A percentile compares a stretch with the other conserved stretches of the same genome.
Evolutionary conservation across 1,140 invertebrate species (phyloP).

Genomic region (Theocolax elegans): DNA sequence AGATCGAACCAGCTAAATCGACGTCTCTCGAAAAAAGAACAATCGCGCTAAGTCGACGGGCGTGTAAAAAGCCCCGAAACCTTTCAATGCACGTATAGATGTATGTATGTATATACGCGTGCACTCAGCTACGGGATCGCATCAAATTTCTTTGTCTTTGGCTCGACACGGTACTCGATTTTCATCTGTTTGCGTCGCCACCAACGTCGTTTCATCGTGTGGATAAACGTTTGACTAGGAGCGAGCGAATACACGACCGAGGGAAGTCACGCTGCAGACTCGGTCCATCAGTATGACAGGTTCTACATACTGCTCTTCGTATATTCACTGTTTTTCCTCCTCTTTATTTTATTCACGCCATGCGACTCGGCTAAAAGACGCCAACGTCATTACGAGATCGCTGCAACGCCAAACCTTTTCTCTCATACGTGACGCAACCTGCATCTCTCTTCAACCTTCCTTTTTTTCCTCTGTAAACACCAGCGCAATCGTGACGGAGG

Average conservation of each 20-base stretch:
- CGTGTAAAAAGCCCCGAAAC: neutral
- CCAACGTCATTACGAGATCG: constrained; percentile 22
- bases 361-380: neutral
- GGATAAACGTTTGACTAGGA: constrained; percentile 44
- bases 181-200: neutral
- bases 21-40: neutral
- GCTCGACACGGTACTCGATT: neutral
- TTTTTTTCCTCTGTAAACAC: neutral
- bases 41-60: neutral
- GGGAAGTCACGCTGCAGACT: neutral
- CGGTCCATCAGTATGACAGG: constrained; percentile 7
- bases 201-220: neutral
- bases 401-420: neutral
- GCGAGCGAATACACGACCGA: neutral
- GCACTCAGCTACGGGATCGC: neutral
- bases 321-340: constrained; percentile 28
- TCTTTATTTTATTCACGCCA: constrained; percentile 4
- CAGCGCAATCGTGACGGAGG: too few relatives aligned
- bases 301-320: constrained; percentile 8
- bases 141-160: constrained; percentile 2
- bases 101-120: too few relatives aligned
- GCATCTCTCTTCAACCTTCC: neutral
- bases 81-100: too few relatives aligned
- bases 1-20: too few relatives aligned
- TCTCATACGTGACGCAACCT: neutral